Conservation (phyloP, 2,113 vertebrate genomes). For the Sporophila hypoxantha region DNA sequence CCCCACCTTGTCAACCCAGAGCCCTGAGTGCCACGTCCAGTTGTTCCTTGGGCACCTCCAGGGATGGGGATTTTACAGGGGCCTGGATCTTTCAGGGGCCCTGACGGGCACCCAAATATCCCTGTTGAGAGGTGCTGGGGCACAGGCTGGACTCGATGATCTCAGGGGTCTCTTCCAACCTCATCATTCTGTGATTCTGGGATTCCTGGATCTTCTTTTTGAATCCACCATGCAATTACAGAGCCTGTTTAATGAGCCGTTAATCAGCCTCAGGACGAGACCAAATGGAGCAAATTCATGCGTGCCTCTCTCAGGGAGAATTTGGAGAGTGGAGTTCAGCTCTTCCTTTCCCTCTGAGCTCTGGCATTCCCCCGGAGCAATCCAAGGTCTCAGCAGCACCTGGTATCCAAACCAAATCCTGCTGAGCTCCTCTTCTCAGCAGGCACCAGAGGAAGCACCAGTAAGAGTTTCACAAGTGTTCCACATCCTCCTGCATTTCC, state of each 20-base stretch:
- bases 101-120: background rate
- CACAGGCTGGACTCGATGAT: no score
- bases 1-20: background rate
- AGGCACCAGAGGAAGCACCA: background rate
- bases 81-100: background rate
- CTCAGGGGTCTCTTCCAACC: no score
- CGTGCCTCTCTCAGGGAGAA: background rate
- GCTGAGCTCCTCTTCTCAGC: background rate
- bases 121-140: no score
- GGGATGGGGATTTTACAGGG: background rate
- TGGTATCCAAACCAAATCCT: no score
- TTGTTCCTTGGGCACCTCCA: background rate
- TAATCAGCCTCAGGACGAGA: background rate
- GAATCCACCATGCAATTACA: background rate
- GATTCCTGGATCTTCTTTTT: no score
- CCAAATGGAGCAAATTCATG: rapidly evolving
- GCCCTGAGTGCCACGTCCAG: background rate
- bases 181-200: no score
- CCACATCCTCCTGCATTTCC: constrained; percentile 2
- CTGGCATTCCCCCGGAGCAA: background rate
- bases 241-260: background rate
- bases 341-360: background rate
- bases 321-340: background rate
- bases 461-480: background rate
- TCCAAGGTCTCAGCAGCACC: background rate